Base-by-base conservation (phyloP, 2,797 vertebrate species). In the Nyctibius grandis region DNA sequence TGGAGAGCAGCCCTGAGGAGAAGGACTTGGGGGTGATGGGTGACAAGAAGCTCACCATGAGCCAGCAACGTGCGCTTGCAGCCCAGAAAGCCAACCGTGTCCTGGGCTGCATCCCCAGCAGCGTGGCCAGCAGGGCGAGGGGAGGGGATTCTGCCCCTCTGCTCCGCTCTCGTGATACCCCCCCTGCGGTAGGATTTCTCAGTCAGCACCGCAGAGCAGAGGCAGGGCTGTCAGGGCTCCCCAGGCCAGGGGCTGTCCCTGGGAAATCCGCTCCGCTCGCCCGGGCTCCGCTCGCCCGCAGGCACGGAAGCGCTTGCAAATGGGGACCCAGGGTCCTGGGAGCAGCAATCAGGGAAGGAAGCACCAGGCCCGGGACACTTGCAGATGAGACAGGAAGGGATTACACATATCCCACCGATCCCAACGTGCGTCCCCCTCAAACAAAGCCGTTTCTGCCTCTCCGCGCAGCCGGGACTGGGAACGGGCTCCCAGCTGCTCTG, bases 331-430 rank as follows among this genome's bases (percentile, higher is more conserved):
- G 29, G 44, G 40, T 80, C 78, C 60, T 3, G 1, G 79, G 45
- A 91, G 88, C 73, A 72, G 77, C 94, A 36, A 19, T 20, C 51
- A 16, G 59, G 86, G 87, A 75, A 96, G 94, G 95, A 96, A 96
- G 73, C 81, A 87, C 17, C 94, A 54, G 70, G 64, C 59, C 45
- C 0, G 19, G 77, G 68, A 59, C 4, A 6, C 50, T 82, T 54
- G 54, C 75, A 82, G 93, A 95, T 90, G 74, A 76, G 77, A 77
- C 94, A 96, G 95, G 95, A 96, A 94, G 81, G 90, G 72, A 95
- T 95, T 94, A 96, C 93, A 96, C 74, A 94, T 14, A 95, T 96
- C 91, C 91, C 94, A 94, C 57, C 4, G 4, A 42, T 70, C 44
- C 6, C 9, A 88, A 88, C 42, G 31, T 0, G 48, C 2, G 5